These are phyloP conservation scores for Clusia tigrina DNA, from an alignment of 2,888 invertebrate genomes.

Conservation along the genomic window DNA sequence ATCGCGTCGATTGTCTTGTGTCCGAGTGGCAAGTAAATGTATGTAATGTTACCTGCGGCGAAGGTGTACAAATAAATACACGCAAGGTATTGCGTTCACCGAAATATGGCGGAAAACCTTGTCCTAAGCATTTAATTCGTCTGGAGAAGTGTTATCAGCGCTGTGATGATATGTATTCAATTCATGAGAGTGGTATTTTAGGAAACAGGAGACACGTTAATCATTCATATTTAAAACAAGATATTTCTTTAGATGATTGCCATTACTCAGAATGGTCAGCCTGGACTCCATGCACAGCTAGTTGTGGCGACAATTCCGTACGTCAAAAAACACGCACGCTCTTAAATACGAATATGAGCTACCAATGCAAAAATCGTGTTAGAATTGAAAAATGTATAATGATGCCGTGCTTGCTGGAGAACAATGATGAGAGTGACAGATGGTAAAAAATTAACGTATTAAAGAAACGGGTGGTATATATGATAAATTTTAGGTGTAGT, in stretches of 20 bases:
- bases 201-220: conserved; percentile 40
- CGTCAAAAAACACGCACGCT: conserved; percentile 67
- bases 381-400: conserved; percentile 59
- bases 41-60: conserved; percentile 67
- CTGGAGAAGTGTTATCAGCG: conserved; percentile 60
- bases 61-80: conserved; percentile 65
- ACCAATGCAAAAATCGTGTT: conserved; percentile 61
- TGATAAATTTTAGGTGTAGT: too few species aligned
- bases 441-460: too few species aligned
- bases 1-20: conserved; percentile 65
- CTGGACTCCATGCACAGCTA: conserved; percentile 74
- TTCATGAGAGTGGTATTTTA: conserved; percentile 38
- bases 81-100: conserved; percentile 66
- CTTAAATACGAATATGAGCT: conserved; percentile 55
- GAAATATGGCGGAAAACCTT: conserved; percentile 67
- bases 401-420: conserved; percentile 56
- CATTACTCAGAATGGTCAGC: conserved; percentile 73
- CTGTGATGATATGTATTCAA: conserved; percentile 59
- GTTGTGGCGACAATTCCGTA: conserved; percentile 70
- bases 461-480: too few species aligned
- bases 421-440: conserved; percentile 51
- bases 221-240: conserved; percentile 28
- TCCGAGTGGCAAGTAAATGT: conserved; percentile 66
- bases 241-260: conserved; percentile 65
- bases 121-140: conserved; percentile 65